These are phyloP conservation scores for Notothenia coriiceps DNA, from an alignment of 2,113 vertebrate genomes.

Conservation along the genomic window DNA sequence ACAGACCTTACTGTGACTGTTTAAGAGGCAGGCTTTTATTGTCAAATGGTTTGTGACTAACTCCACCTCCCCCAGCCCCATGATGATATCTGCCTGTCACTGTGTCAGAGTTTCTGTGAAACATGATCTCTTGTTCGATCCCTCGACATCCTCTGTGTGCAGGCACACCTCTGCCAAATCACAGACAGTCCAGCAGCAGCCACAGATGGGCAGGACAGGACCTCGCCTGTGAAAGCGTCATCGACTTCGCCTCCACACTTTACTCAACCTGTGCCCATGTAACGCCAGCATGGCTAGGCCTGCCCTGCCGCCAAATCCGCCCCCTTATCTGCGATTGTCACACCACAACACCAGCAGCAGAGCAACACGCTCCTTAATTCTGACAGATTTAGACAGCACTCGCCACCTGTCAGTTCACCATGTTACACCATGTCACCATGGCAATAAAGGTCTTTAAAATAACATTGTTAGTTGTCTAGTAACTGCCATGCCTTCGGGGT, in stretches of 20 bases:
- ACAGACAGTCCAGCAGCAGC: conserved; percentile 58
- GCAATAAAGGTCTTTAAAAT: conserved; percentile 52
- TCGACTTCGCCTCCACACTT: conserved; percentile 72
- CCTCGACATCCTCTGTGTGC: conserved; percentile 29
- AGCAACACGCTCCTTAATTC: conserved; percentile 60
- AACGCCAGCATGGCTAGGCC: conserved; percentile 63
- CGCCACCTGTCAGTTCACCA: conserved; percentile 67
- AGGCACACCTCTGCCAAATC: conserved; percentile 60
- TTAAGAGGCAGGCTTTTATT: conserved; percentile 41
- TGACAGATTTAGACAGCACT: conserved; percentile 69
- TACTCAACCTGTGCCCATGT: conserved; percentile 70
- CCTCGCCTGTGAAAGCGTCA: conserved; percentile 53
- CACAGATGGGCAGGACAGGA: conserved; percentile 73
- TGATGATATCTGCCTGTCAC: conserved; percentile 48
- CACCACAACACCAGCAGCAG: conserved; percentile 66
- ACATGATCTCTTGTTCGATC: conserved; percentile 43
- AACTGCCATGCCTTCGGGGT: conserved; percentile 44
- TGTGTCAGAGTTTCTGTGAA: conserved; percentile 62
- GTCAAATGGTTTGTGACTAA: conserved; percentile 49
- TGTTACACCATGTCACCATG: conserved; percentile 56
- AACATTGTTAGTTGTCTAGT: conserved; percentile 54
- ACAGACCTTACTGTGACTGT: conserved; percentile 46
- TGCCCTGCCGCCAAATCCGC: conserved; percentile 64
- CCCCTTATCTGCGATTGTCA: conserved; percentile 67
- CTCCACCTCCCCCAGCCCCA: conserved; percentile 6